Evolutionary conservation across 2,113 vertebrate genomes (phyloP).

Genomic region (Arvicanthis niloticus): DNA sequence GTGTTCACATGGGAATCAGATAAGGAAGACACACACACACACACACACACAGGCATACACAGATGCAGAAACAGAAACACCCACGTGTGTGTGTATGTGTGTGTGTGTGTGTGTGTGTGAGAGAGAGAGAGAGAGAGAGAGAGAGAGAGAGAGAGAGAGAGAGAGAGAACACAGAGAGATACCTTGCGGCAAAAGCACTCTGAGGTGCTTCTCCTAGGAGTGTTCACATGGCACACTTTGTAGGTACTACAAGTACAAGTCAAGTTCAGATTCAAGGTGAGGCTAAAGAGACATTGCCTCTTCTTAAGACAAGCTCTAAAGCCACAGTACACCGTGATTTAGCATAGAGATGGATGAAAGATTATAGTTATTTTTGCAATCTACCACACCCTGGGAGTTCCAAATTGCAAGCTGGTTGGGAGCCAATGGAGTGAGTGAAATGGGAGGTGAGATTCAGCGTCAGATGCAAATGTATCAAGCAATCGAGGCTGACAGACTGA

Average conservation of each 20-base stretch:
- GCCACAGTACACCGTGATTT: neutral
- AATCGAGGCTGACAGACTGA: neutral
- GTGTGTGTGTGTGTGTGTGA: too few relatives aligned
- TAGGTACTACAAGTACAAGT: neutral
- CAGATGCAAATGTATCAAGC: slow-evolving; percentile 41
- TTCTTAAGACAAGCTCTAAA: neutral
- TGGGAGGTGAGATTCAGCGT: neutral
- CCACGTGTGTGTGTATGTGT: too few relatives aligned
- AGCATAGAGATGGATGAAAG: neutral
- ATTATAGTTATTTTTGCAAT: slow-evolving; percentile 33
- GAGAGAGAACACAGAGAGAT: neutral
- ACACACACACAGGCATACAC: neutral
- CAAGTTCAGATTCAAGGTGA: slow-evolving; percentile 41
- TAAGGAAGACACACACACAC: neutral
- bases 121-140: too few relatives aligned
- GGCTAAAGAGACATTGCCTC: neutral
- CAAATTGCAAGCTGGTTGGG: slow-evolving; percentile 26
- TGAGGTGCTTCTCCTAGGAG: neutral
- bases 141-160: too few relatives aligned
- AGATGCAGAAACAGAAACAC: neutral
- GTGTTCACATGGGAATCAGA: neutral
- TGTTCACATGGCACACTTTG: slow-evolving; percentile 2
- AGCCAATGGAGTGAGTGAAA: neutral
- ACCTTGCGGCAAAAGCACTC: neutral
- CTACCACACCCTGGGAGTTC: slow-evolving; percentile 36